Percentiles rank a stretch among this genome's conserved stretches.
These are phyloP conservation scores for Nudaria mundana DNA, from an alignment of 2,888 invertebrate species.

Conservation along the genomic window DNA sequence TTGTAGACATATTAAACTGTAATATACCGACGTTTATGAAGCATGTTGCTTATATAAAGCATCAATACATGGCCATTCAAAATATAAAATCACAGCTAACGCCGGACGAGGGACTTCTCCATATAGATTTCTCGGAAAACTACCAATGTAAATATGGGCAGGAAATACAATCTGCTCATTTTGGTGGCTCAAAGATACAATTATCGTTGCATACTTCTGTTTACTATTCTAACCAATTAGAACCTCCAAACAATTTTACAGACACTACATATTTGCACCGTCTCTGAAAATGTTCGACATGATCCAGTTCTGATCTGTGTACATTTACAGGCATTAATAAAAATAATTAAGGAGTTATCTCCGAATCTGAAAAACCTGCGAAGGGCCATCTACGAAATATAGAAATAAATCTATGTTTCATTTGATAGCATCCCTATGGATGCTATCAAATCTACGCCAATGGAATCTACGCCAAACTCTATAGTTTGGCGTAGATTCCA, in stretches of 20 bases:
- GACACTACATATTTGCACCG: slow-evolving; percentile 5
- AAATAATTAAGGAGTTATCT: slow-evolving; percentile 3
- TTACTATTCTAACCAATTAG: not conserved
- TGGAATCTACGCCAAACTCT: not conserved
- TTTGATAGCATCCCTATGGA: slow-evolving; percentile 6
- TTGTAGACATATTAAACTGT: not conserved
- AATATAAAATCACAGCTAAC: slow-evolving; percentile 1
- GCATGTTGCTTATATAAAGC: slow-evolving; percentile 2
- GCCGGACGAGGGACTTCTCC: slow-evolving; percentile 2
- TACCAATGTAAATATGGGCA: slow-evolving; percentile 7
- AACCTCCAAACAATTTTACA: slow-evolving; percentile 2
- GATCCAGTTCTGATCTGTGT: slow-evolving; percentile 2
- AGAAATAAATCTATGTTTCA: slow-evolving; percentile 9
- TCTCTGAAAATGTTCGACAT: slow-evolving; percentile 3
- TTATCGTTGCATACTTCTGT: slow-evolving; percentile 8
- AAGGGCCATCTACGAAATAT: slow-evolving; percentile 9
- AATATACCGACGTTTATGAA: slow-evolving; percentile 6
- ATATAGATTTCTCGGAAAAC: slow-evolving; percentile 12
- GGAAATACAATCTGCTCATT: slow-evolving; percentile 11
- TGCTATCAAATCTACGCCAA: too few relatives aligned
- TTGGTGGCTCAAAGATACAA: slow-evolving; percentile 7
- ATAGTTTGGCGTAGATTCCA: slow-evolving; percentile 2
- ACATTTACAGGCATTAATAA: slow-evolving; percentile 4
- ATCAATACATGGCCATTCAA: not conserved
- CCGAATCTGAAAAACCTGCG: slow-evolving; percentile 7